A percentile compares a stretch with the other conserved stretches of the same genome.
Conservation (phyloP, 2,113 vertebrate species). For the Pogona vitticeps region DNA sequence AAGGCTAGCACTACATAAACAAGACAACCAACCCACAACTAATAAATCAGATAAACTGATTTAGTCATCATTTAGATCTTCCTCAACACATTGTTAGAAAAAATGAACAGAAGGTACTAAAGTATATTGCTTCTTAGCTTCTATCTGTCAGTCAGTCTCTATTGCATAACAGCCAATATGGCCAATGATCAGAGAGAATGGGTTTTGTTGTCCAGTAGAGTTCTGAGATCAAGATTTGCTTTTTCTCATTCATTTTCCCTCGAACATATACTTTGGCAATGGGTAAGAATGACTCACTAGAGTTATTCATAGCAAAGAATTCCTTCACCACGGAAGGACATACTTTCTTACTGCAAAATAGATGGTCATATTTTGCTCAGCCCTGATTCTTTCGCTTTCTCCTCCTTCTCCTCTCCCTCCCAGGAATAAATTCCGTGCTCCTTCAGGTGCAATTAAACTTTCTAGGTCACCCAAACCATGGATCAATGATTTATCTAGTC, state of each 20-base stretch:
- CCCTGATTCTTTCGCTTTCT: not conserved
- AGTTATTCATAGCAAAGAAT: conserved; percentile 56
- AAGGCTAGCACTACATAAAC: no score
- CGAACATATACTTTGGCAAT: not conserved
- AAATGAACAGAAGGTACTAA: no score
- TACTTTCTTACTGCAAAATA: conserved; percentile 27
- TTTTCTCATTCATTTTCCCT: not conserved
- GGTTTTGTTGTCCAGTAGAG: not conserved
- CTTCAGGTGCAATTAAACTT: not conserved
- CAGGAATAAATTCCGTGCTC: not conserved
- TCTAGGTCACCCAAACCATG: conserved; percentile 9
- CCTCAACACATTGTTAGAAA: no score
- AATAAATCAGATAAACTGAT: no score
- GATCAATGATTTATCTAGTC: conserved; percentile 22
- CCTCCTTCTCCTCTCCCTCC: not conserved
- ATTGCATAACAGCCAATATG: not conserved
- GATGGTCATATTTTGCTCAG: not conserved
- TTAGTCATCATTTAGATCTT: no score
- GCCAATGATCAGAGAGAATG: not conserved
- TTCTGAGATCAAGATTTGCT: not conserved
- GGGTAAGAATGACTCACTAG: conserved; percentile 45
- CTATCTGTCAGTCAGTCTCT: no score
- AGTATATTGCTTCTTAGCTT: no score
- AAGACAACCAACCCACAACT: no score
- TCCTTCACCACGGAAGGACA: conserved; percentile 35